Evolutionary conservation across 2,113 vertebrate genomes (phyloP), one percentile per base, ranked within the genome.

Genomic region (Mus musculus): DNA sequence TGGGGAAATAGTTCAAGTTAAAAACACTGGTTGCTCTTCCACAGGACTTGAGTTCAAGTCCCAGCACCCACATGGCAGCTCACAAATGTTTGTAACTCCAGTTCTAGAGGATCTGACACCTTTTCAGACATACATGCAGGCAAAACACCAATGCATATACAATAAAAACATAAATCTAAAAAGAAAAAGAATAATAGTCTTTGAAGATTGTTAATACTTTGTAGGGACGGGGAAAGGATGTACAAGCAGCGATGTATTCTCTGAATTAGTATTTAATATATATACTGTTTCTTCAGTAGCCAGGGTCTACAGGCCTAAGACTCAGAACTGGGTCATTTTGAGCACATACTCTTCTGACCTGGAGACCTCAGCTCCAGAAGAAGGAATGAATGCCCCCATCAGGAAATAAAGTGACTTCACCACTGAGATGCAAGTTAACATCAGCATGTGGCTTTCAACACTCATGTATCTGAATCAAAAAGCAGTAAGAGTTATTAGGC

Each of bases 341-440:
- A 90, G 73, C 19, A 86, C 65, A 75, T 88, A 78, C 30, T 91
- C 81, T 95, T 76, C 36, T 93, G 39, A 36, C 59, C 63, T 92
- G 85, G 1, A 95, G 46, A 16, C 85, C 61, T 92, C 61, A 90
- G 42, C 85, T 90, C 39, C 72, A 92, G 91, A 94, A n/a, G n/a
- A 72, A 89, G 52, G 65, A 89, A 95, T 36, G 63, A 80, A 94
- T 49, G 88, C 72, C 73, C 71, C 49, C 22, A 67, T 7, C 20
- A 90, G 49, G 42, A 93, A 76, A 92, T 24, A 28, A 61, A 94
- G 69, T 49, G 56, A 96, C 77, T 88, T n/a, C 59, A 93, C 19
- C 42, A 42, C 42, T 92, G 28, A 96, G 75, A 39, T 90, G n/a
- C 14, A 96, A 88, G 46, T 87, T 89, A 90, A 82, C 88, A 94